Conservation (phyloP, 2,113 vertebrate species). For the Percina caprodes region DNA sequence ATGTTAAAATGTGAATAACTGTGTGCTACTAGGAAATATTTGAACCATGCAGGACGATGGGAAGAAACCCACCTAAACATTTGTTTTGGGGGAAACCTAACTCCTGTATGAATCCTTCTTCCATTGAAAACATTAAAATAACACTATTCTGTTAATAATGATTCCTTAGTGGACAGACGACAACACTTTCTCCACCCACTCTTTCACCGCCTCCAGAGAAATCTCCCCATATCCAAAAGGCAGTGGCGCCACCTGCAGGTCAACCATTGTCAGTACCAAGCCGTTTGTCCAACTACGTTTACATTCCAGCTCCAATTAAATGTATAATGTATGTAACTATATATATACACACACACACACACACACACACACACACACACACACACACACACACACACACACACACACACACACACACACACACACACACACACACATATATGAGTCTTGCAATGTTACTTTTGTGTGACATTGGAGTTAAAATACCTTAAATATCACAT, state of each 20-base stretch:
- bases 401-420: no score
- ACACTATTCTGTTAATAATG: not conserved
- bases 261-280: accelerated
- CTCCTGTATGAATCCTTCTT: not conserved
- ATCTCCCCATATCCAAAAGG: not conserved
- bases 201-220: not conserved
- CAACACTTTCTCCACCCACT: not conserved
- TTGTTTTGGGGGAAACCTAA: not conserved
- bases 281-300: not conserved
- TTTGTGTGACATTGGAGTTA: not conserved
- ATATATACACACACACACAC: no score
- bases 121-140: not conserved
- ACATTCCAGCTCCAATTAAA: accelerated
- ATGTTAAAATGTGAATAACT: not conserved
- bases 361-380: no score
- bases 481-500: not conserved
- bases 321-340: no score
- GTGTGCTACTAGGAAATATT: not conserved
- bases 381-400: no score
- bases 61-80: not conserved
- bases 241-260: slow-evolving; percentile 54
- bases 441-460: not conserved
- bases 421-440: not conserved
- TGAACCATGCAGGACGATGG: not conserved
- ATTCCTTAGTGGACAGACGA: not conserved